Percentiles rank a stretch among this genome's conserved stretches.
These are phyloP conservation scores for Brachionus paranguensis DNA, from an alignment of 1,140 invertebrate genomes.

Conservation along the genomic window DNA sequence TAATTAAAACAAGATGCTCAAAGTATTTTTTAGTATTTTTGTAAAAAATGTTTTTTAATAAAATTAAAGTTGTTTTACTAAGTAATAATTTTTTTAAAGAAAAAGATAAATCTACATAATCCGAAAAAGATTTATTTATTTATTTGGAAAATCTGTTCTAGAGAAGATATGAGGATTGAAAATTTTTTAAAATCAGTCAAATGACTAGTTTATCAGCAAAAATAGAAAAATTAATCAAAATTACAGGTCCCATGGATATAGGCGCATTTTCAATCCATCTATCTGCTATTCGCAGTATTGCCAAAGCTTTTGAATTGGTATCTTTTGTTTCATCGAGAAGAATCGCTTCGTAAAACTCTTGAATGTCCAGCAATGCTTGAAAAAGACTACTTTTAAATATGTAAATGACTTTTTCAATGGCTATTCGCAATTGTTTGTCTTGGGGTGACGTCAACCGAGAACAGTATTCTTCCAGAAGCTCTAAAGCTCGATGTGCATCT, in stretches of 20 bases:
- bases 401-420: conserved; percentile 90
- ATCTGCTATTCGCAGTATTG: conserved; percentile 87
- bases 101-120: too few species aligned
- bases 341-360: conserved; percentile 96
- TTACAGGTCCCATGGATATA: conserved; percentile 6
- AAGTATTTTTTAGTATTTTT: too few species aligned
- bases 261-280: conserved; percentile 67
- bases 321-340: conserved; percentile 88
- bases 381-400: conserved; percentile 96
- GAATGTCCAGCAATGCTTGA: conserved; percentile 92
- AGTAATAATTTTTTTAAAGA: too few species aligned
- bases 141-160: too few species aligned
- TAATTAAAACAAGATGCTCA: not conserved
- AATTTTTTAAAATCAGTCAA: too few species aligned
- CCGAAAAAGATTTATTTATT: too few species aligned
- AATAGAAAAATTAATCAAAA: not conserved
- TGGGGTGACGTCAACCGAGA: conserved; percentile 80
- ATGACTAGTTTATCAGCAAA: not conserved
- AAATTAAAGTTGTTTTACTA: too few species aligned
- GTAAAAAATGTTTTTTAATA: too few species aligned
- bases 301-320: conserved; percentile 85
- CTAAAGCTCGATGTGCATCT: conserved; percentile 82
- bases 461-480: conserved; percentile 94
- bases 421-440: conserved; percentile 83
- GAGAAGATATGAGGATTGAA: too few species aligned